Percentiles rank a stretch among this genome's conserved stretches.
phyloP scores from a whole-genome alignment of 1,140 invertebrate genomes.

The Physella acuta region DNA sequence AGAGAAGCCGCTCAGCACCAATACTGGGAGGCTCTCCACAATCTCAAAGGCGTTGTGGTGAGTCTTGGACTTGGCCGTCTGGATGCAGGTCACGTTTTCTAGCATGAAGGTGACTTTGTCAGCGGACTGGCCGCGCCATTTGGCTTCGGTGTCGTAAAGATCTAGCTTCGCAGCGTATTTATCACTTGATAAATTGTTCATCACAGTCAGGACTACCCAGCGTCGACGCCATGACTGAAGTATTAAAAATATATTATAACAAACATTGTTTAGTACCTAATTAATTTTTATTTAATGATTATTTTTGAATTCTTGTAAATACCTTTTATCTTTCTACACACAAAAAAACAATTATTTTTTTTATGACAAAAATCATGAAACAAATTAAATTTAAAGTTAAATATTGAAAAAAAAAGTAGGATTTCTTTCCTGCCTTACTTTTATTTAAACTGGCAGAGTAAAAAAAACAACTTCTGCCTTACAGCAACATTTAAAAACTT shows the following conservation, averaged over 20 bases:
- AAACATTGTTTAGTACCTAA: too few species aligned
- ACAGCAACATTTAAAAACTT: too few species aligned
- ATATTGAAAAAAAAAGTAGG: too few species aligned
- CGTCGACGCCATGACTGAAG: constrained; percentile 41
- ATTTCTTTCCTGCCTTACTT: too few species aligned
- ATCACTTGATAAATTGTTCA: constrained; percentile 36
- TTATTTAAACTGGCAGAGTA: too few species aligned
- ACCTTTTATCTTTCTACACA: too few species aligned
- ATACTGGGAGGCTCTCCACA: constrained; percentile 33
- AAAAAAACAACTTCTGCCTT: too few species aligned
- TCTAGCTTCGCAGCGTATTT: constrained; percentile 36
- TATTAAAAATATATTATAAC: constrained; percentile 2
- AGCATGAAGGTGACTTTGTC: constrained; percentile 40
- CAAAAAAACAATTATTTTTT: too few species aligned
- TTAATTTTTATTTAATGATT: too few species aligned
- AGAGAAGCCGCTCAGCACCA: constrained; percentile 34
- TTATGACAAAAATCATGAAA: too few species aligned
- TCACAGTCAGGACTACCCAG: constrained; percentile 45
- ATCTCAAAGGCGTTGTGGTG: constrained; percentile 41
- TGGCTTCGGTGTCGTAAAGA: constrained; percentile 32
- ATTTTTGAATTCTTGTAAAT: too few species aligned
- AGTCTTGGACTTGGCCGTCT: constrained; percentile 37
- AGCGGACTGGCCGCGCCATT: constrained; percentile 9
- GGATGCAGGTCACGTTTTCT: constrained; percentile 37
- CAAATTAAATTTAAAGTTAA: too few species aligned